Percentiles rank a stretch among this genome's conserved stretches.
Evolutionary conservation across 92 coral and sea anemone species (phyloP).

Genomic region (Zoanthus solanderi): DNA sequence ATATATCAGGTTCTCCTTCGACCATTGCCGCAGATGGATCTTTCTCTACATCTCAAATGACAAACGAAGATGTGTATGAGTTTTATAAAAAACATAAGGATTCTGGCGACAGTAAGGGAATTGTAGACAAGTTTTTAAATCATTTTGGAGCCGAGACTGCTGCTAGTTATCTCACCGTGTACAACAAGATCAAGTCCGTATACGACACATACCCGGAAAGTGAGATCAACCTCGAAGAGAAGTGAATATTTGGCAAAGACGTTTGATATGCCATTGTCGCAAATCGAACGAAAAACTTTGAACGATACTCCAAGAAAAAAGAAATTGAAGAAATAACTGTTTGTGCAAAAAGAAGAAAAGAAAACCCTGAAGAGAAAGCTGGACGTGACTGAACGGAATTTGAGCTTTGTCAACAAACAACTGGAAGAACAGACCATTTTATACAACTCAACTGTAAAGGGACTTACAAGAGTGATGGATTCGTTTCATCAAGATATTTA

Average conservation of each 20-base stretch:
- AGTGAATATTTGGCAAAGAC: not conserved
- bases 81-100: conserved; percentile 12
- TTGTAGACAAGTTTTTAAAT: not conserved
- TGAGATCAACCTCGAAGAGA: conserved; percentile 2
- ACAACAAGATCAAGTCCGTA: conserved; percentile 12
- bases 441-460: not conserved
- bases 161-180: not conserved
- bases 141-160: conserved; percentile 1
- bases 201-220: not conserved
- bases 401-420: not conserved
- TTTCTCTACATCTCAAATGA: not conserved
- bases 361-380: not conserved
- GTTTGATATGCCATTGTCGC: not conserved
- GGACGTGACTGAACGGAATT: conserved; percentile 3
- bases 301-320: conserved; percentile 19
- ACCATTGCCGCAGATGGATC: not conserved
- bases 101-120: not conserved
- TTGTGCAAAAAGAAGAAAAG: not conserved
- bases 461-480: not conserved
- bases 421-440: not conserved
- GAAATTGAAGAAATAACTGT: not conserved
- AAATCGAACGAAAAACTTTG: not conserved
- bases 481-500: not conserved
- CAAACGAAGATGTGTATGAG: conserved; percentile 3
- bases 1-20: conserved; percentile 2